Evolutionary conservation across 2,888 invertebrate species (phyloP), one percentile per base, ranked within the genome.

Genomic region (Polydrusus tereticollis): DNA sequence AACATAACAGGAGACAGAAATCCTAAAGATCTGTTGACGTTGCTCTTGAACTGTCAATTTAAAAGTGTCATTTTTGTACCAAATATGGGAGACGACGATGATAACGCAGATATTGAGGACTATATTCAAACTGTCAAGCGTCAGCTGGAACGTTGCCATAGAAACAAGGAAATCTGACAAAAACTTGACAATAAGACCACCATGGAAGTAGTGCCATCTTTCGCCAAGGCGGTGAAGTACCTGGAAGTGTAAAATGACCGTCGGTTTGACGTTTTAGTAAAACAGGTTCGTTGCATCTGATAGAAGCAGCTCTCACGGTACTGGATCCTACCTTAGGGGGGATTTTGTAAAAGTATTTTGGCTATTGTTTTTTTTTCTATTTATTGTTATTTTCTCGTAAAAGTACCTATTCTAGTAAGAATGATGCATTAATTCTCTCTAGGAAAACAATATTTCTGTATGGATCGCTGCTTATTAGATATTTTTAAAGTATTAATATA

Each of bases 281-380:
- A n/a, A 95, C 96, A 0, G 97, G 97, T 4, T 96, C 96, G 47
- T 85, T 97, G 64, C 93, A 95, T 87, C 86, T 97, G 66, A 90
- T 96, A 60, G 96, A 96, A 0, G 91, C 92, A 8, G 88, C 92
- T 8, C 86, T 96, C 41, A 83, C 86, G 50, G 78, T 90, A 50
- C 76, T 91, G 33, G 87, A 89, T 83, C 88, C 88, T 0, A 80
- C 87, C 62, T 81, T 88, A 23, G 76, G 75, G 47, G 80, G 78
- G 21, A 66, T 73, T 36, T 68, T 79, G 18, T 72, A 70, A 68
- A 3, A 58, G 18, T 62, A 57, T 36, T 21, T 23, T 33, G n/a
- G n/a, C n/a, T n/a, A n/a, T n/a, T n/a, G n/a, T n/a, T n/a, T n/a
- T n/a, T n/a, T n/a, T n/a, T n/a, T n/a, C n/a, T n/a, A n/a, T n/a